Base-by-base conservation (phyloP, 2,888 invertebrate genomes). In the Hypolimnas misippus region DNA sequence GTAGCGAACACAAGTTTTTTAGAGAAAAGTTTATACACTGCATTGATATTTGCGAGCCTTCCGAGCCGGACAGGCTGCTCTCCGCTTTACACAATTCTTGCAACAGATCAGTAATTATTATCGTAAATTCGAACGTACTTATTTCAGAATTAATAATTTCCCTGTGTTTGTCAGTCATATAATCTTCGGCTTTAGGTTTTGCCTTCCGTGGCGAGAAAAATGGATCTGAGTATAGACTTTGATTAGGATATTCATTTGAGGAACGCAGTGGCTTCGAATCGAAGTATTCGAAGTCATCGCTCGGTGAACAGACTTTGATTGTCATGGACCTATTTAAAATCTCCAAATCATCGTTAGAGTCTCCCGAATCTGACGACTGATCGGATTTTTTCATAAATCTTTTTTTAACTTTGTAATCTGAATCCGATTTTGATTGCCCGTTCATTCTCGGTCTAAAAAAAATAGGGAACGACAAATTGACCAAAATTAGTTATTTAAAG, bases 201-300 rank as follows among this genome's bases (percentile, higher is more conserved):
- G 80, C 77, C 60, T 82, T 87, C 4, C 89, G 78, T 4, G 87
- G 85, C 0, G 84, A 72, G 56, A 83, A 79, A 61, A 76, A 81
- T 0, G 84, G 79, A 16, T 87, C 87, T 8, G 73, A 69, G 74
- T 84, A 86, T 10, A 84, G 76, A 0, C 85, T 74, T n/a, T 91
- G 88, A 53, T 87, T 85, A 0, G 86, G 75, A 57, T 83, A 80
- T 1, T 83, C 83, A 54, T 81, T 84, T 58, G 87, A 81, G 7
- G 89, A 85, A 1, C 86, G 79, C 0, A 78, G 64, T 1, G 85
- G 86, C 0, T 49, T 49, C 14, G 93, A 92, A 53, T 93, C 93
- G 76, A 94, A 94, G 74, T 94, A 94, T 63, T 93, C 93, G 75
- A 94, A 94, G 75, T 94, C 93, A 81, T 94, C 94, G 52, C 89